These are phyloP conservation scores for Carterocephalus palaemon DNA, from an alignment of 2,888 invertebrate species.

Conservation along the genomic window DNA sequence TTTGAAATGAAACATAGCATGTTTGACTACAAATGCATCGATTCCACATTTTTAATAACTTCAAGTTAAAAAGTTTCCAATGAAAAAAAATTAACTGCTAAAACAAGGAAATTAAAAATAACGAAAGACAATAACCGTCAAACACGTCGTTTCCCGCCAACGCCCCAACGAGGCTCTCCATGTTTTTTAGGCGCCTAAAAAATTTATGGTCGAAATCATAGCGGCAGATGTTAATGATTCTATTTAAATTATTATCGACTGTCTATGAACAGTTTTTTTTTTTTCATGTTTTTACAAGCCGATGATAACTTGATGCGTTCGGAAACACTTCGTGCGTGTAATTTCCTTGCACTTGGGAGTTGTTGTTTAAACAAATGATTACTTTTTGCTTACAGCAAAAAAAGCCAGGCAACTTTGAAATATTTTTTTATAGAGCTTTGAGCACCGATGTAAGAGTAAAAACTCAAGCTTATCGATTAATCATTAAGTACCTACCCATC, in stretches of 20 bases:
- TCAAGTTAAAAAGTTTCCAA: constrained; percentile 12
- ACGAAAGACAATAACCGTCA: constrained; percentile 62
- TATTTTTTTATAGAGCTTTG: not conserved
- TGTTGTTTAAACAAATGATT: constrained; percentile 32
- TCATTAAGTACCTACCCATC: too few species aligned
- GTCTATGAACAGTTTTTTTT: constrained; percentile 49
- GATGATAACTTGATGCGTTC: constrained; percentile 35
- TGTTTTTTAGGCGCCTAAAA: constrained; percentile 55
- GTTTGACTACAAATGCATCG: too few species aligned
- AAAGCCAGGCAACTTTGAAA: constrained; percentile 10
- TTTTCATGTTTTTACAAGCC: constrained; percentile 40
- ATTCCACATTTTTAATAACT: not conserved
- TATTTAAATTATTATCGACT: constrained; percentile 71
- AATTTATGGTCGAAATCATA: constrained; percentile 67
- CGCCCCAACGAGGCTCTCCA: constrained; percentile 47
- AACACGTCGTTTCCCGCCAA: constrained; percentile 57
- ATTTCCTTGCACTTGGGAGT: constrained; percentile 45
- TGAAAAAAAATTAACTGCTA: constrained; percentile 16
- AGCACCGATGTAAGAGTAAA: too few species aligned
- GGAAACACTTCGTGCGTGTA: constrained; percentile 44
- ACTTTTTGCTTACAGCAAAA: constrained; percentile 13
- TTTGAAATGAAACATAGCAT: too few species aligned
- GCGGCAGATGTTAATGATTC: constrained; percentile 77
- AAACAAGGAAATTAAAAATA: constrained; percentile 42
- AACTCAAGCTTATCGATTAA: too few species aligned